Evolutionary conservation across 2,113 vertebrate genomes (phyloP), one percentile per base, ranked within the genome.

Genomic region (Trogon surrucura): DNA sequence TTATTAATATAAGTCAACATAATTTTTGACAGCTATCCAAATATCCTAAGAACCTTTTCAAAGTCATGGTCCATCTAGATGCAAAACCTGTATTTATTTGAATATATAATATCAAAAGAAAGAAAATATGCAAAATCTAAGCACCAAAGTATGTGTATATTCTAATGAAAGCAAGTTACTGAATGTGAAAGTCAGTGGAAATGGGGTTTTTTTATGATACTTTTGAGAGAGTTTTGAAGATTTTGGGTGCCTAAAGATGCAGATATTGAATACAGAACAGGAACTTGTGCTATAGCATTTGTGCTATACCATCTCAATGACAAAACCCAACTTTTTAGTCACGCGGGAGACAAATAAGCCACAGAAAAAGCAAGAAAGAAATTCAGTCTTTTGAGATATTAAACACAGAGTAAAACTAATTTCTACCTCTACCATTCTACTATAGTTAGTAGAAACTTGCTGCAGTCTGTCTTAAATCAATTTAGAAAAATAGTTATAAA

Each of bases 31-130:
- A 97, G 83, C 45, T 82, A 88, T 90, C 66, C 78, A 96, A 94
- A 88, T 87, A 96, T 60, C 66, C 83, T 74, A 75, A 93, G 83
- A 88, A 72, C 36, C 30, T 83, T 77, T 96, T 96, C 85, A 12
- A 96, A 97, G 89, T 81, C 67, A 85, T 29, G 17, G 69, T 88
- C 80, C 83, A 85, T 72, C 61, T 70, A 89, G 71, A 89, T 94
- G 80, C 69, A 91, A 95, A 96, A 92, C 92, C 48, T 88, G 51
- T 96, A 79, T 97, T 97, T 95, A 95, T 97, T 97, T 97, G 94
- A 90, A 80, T 75, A 81, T 38, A 92, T 2, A 12, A 41, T 93
- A 94, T 93, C 65, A 95, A 97, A 97, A 95, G 65, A 60, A 94
- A 92, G 79, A 80, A 83, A 83, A 94, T 94, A 96, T 36, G 16